These are phyloP conservation scores for Cyrtorhinus lividipennis DNA, from an alignment of 1,140 invertebrate species.

Conservation along the genomic window DNA sequence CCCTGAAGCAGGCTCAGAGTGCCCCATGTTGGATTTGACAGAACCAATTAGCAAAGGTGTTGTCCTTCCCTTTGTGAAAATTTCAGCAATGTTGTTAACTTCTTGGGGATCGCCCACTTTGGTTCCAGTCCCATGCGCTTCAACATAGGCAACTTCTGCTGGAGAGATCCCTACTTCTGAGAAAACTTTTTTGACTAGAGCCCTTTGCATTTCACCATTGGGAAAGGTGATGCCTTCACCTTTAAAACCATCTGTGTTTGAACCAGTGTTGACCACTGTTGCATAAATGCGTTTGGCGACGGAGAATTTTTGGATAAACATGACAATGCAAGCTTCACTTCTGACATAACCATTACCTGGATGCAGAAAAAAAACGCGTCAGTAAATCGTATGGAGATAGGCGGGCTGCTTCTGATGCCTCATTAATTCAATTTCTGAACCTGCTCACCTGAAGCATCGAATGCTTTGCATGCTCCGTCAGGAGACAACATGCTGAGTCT, in stretches of 20 bases:
- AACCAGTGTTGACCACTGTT: too few species aligned
- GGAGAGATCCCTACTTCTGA: constrained; percentile 69
- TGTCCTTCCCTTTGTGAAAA: constrained; percentile 56
- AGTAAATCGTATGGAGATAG: too few species aligned
- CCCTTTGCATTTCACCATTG: constrained; percentile 68
- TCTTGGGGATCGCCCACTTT: constrained; percentile 91
- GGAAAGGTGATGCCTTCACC: constrained; percentile 83
- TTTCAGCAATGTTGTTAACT: constrained; percentile 79
- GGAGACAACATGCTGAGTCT: constrained; percentile 75
- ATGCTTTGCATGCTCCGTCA: constrained; percentile 78
- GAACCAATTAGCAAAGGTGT: constrained; percentile 79
- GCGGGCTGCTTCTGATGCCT: too few species aligned
- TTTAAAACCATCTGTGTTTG: constrained; percentile 83
- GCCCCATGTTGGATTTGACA: constrained; percentile 96
- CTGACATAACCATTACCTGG: constrained; percentile 76
- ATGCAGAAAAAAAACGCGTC: too few species aligned
- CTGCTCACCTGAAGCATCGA: constrained; percentile 79
- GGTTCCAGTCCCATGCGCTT: constrained; percentile 93
- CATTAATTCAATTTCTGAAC: too few species aligned
- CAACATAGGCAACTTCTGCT: constrained; percentile 67
- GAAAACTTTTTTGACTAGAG: constrained; percentile 74
- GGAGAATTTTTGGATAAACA: constrained; percentile 64
- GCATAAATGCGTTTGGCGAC: constrained; percentile 70
- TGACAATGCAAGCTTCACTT: constrained; percentile 67
- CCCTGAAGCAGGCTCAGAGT: constrained; percentile 86